These are phyloP conservation scores for Sinocyclocheilus anophthalmus DNA, from an alignment of 2,113 vertebrate species.

Conservation along the genomic window DNA sequence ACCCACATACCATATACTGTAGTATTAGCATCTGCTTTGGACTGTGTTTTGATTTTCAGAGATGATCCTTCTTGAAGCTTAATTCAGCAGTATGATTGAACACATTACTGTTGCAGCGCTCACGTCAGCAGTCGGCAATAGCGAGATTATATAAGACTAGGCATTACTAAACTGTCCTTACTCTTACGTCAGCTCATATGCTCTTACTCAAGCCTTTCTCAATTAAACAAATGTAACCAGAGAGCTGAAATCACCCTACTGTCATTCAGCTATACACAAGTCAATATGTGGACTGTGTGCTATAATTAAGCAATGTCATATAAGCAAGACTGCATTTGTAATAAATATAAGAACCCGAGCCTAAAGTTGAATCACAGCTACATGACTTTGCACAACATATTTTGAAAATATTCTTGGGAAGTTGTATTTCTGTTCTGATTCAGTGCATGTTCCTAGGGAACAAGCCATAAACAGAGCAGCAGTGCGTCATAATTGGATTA, in stretches of 20 bases:
- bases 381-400: neutral
- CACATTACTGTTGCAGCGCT: neutral
- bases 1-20: constrained; percentile 15
- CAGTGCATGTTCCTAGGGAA: neutral
- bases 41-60: neutral
- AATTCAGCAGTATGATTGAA: neutral
- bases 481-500: constrained; percentile 51
- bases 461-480: constrained; percentile 1
- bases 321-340: neutral
- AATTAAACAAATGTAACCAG: neutral
- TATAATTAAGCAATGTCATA: neutral
- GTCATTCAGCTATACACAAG: neutral
- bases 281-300: neutral
- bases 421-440: neutral
- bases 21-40: neutral
- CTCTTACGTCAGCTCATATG: neutral
- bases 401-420: neutral
- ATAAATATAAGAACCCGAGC: neutral
- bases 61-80: neutral
- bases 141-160: constrained; percentile 6
- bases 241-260: neutral
- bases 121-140: neutral
- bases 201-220: neutral
- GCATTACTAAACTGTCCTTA: neutral
- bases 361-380: neutral